A percentile compares a stretch with the other conserved stretches of the same genome.
These are phyloP conservation scores for Rana temporaria DNA, from an alignment of 2,113 vertebrate species.

Conservation along the genomic window DNA sequence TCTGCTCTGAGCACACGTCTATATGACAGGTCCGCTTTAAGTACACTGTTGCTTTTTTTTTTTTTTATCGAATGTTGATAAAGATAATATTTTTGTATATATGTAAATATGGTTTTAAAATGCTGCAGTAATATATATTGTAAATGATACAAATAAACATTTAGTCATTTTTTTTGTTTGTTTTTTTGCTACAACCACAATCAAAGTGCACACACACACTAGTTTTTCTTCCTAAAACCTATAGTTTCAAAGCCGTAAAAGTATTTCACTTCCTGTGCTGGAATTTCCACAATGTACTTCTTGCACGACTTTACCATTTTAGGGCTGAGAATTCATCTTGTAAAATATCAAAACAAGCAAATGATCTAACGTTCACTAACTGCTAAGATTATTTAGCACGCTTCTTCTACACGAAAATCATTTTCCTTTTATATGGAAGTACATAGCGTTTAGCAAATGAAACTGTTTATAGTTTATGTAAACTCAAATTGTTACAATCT, in stretches of 20 bases:
- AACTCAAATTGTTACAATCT: no score
- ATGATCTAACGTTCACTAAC: background rate
- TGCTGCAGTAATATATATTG: constrained; percentile 7
- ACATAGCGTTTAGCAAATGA: no score
- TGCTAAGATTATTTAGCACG: background rate
- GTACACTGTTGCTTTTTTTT: background rate
- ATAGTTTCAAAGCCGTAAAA: background rate
- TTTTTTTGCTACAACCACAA: background rate
- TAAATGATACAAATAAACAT: constrained; percentile 7
- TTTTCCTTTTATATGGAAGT: no score
- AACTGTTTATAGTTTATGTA: no score
- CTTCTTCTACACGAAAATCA: no score
- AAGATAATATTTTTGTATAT: constrained; percentile 15
- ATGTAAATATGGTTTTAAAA: constrained; percentile 20
- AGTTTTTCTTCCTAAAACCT: constrained; percentile 25
- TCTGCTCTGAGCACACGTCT: no score
- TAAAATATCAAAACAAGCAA: constrained; percentile 21
- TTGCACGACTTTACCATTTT: constrained; percentile 22
- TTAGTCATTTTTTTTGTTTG: background rate
- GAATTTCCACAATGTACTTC: background rate
- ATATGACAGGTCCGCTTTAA: background rate
- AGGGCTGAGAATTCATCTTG: constrained; percentile 19
- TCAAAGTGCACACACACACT: background rate
- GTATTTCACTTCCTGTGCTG: constrained; percentile 1
- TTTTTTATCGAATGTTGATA: background rate